A percentile compares a stretch with the other conserved stretches of the same genome.
Evolutionary conservation across 35 echinoderm and acorn worm species (phyloP).

Genomic region (Heliocidaris erythrogramma): DNA sequence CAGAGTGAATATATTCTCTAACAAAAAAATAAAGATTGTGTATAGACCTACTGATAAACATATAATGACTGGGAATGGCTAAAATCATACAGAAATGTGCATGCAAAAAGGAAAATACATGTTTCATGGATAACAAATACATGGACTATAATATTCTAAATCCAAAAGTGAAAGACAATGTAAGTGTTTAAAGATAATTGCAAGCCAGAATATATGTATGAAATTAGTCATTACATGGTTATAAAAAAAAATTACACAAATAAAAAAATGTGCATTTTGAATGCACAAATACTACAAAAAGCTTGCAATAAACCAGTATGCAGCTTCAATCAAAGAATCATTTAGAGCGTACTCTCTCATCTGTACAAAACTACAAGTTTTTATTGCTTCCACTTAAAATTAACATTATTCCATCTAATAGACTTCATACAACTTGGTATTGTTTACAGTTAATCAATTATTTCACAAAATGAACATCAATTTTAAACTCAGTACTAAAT

Average conservation of each 20-base stretch:
- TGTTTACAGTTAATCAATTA: neutral
- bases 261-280: neutral
- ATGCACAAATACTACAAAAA: neutral
- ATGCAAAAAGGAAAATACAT: neutral
- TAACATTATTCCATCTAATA: neutral
- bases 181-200: neutral
- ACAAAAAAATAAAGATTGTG: neutral
- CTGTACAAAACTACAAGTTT: neutral
- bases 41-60: too few species aligned
- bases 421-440: constrained; percentile 10
- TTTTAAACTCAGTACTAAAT: constrained; percentile 7
- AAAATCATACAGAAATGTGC: too few species aligned
- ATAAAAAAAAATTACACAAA: neutral
- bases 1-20: neutral
- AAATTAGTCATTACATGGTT: neutral
- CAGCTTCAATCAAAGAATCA: neutral
- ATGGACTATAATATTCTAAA: neutral
- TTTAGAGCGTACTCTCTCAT: neutral
- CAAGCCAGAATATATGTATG: neutral
- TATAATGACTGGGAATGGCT: too few species aligned
- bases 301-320: neutral
- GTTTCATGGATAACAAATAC: neutral
- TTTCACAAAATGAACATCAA: neutral
- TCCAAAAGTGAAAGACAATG: neutral
- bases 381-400: neutral